A percentile compares a stretch with the other conserved stretches of the same genome.
Evolutionary conservation across 2,888 invertebrate genomes (phyloP).

Genomic region (Leuctra nigra): DNA sequence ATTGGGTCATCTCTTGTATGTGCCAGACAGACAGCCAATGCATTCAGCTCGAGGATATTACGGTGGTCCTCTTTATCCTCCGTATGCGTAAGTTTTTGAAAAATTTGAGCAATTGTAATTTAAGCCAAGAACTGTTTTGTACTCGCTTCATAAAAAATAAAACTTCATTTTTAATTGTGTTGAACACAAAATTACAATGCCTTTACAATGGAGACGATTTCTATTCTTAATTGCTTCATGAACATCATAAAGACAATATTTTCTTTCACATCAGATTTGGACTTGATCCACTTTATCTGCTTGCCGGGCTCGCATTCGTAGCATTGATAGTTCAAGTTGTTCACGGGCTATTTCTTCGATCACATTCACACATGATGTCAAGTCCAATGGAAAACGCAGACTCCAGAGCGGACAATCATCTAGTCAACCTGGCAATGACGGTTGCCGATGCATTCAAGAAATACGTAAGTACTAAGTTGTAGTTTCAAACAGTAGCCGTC

Average conservation of each 20-base stretch:
- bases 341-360: slow-evolving; percentile 24
- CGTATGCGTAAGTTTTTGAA: background rate
- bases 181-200: too few species aligned
- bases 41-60: background rate
- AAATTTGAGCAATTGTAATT: too few species aligned
- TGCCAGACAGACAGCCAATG: background rate
- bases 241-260: too few species aligned
- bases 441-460: slow-evolving; percentile 36
- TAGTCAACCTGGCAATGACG: slow-evolving; percentile 31
- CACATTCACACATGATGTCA: slow-evolving; percentile 18
- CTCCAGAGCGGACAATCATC: slow-evolving; percentile 21
- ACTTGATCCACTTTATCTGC: slow-evolving; percentile 40
- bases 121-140: too few species aligned
- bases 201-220: too few species aligned
- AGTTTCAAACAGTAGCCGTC: too few species aligned
- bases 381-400: slow-evolving; percentile 31
- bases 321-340: slow-evolving; percentile 41
- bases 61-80: background rate
- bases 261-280: slow-evolving; percentile 29
- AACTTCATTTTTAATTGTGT: too few species aligned
- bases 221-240: too few species aligned
- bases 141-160: too few species aligned
- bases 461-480: slow-evolving; percentile 39
- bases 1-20: background rate
- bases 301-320: slow-evolving; percentile 40